These are phyloP conservation scores for Epizoanthus stellaris DNA, from an alignment of 92 coral and sea anemone genomes.

Conservation along the genomic window DNA sequence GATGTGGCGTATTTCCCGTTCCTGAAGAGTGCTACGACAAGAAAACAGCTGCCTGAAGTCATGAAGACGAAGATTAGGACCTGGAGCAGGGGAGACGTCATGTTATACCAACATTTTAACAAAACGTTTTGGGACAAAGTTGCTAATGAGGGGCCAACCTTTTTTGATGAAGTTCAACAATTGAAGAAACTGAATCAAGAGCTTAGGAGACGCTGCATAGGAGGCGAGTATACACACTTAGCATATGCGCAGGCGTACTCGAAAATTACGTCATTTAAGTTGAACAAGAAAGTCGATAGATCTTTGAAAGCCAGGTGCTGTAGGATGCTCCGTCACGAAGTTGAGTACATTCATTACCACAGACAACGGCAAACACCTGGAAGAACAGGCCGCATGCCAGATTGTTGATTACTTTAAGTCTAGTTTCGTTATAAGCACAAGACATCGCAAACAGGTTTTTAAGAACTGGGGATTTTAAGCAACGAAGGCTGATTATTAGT, in stretches of 20 bases:
- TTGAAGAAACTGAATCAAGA: slow-evolving; percentile 44
- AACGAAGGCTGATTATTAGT: neutral
- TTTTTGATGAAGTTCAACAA: slow-evolving; percentile 64
- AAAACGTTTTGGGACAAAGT: slow-evolving; percentile 54
- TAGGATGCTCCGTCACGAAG: slow-evolving; percentile 27
- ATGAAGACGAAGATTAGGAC: slow-evolving; percentile 60
- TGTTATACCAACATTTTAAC: slow-evolving; percentile 74
- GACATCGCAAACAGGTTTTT: neutral
- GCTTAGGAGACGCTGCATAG: neutral
- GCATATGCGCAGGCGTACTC: neutral
- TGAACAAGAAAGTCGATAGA: slow-evolving; percentile 1
- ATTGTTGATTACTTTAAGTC: neutral
- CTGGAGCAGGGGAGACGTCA: slow-evolving; percentile 86
- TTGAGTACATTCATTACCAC: slow-evolving; percentile 5
- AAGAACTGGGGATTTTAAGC: neutral
- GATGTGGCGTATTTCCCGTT: slow-evolving; percentile 82
- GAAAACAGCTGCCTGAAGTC: slow-evolving; percentile 55
- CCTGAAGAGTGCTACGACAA: slow-evolving; percentile 58
- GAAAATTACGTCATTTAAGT: slow-evolving; percentile 8
- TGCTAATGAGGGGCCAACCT: slow-evolving; percentile 40
- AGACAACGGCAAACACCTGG: slow-evolving; percentile 18
- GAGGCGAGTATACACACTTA: slow-evolving; percentile 26
- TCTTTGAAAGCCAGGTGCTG: slow-evolving; percentile 19
- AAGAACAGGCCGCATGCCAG: slow-evolving; percentile 24
- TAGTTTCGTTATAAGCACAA: no score